phyloP scores from a whole-genome alignment of 2,113 vertebrate genomes.

The Struthidea cinerea region DNA sequence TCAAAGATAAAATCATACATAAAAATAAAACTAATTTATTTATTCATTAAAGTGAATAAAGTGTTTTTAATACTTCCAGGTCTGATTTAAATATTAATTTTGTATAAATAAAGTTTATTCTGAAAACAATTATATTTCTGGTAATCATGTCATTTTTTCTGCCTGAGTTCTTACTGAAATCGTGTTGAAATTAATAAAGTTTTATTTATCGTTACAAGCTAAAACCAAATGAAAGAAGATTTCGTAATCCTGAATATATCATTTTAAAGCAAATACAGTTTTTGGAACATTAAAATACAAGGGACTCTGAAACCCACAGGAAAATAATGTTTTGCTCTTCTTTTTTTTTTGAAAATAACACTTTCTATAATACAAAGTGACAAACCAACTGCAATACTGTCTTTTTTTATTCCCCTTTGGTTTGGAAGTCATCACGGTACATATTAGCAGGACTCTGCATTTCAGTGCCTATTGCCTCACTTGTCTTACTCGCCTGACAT shows the following conservation, averaged over 20 bases:
- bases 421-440: slow-evolving; percentile 72
- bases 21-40: slow-evolving; percentile 77
- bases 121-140: slow-evolving; percentile 72
- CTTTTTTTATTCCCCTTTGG: slow-evolving; percentile 75
- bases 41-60: slow-evolving; percentile 75
- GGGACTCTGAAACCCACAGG: slow-evolving; percentile 63
- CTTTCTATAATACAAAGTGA: slow-evolving; percentile 73
- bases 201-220: slow-evolving; percentile 66
- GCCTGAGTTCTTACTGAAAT: slow-evolving; percentile 79
- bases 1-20: slow-evolving; percentile 73
- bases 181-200: slow-evolving; percentile 69
- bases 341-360: slow-evolving; percentile 67
- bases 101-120: slow-evolving; percentile 75
- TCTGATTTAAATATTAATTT: slow-evolving; percentile 74
- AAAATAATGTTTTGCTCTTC: slow-evolving; percentile 64
- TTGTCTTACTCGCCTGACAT: slow-evolving; percentile 68
- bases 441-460: slow-evolving; percentile 67
- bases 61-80: slow-evolving; percentile 71
- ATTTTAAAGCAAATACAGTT: slow-evolving; percentile 68
- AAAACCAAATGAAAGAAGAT: slow-evolving; percentile 60
- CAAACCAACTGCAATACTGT: slow-evolving; percentile 69
- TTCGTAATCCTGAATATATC: slow-evolving; percentile 64
- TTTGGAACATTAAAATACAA: slow-evolving; percentile 70
- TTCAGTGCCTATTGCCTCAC: slow-evolving; percentile 70
- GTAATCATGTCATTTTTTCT: slow-evolving; percentile 62